phyloP scores from a whole-genome alignment of 2,888 invertebrate species.

The Gnatocerus cornutus region DNA sequence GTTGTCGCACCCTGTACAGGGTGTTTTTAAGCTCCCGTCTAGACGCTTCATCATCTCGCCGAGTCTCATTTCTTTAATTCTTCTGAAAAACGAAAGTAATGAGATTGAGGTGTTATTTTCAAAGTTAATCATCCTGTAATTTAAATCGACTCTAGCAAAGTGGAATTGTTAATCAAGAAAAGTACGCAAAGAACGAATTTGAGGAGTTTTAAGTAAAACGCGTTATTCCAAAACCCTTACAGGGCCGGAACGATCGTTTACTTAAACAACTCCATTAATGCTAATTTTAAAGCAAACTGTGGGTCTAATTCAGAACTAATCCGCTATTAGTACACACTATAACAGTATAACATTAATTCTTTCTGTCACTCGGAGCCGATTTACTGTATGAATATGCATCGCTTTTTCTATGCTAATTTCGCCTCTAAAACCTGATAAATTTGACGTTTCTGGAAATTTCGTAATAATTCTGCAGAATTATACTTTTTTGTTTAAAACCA shows the following conservation, averaged over 20 bases:
- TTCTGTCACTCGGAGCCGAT: slow-evolving; percentile 7
- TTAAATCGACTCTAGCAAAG: background rate
- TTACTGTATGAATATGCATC: slow-evolving; percentile 11
- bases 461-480: background rate
- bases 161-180: slow-evolving; percentile 5
- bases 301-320: slow-evolving; percentile 31
- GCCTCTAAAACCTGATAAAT: background rate
- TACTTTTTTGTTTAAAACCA: background rate
- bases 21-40: slow-evolving; percentile 11
- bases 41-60: background rate
- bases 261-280: slow-evolving; percentile 41
- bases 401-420: background rate
- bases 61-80: background rate
- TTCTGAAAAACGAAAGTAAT: background rate
- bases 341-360: slow-evolving; percentile 32
- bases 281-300: slow-evolving; percentile 38
- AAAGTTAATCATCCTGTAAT: background rate
- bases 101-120: slow-evolving; percentile 2
- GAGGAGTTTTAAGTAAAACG: slow-evolving; percentile 21
- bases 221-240: slow-evolving; percentile 26
- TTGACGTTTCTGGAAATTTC: background rate
- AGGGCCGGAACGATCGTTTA: slow-evolving; percentile 26
- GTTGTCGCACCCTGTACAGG: too few relatives aligned
- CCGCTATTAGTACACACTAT: slow-evolving; percentile 30
- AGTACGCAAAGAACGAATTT: slow-evolving; percentile 3